Percentiles rank a stretch among this genome's conserved stretches.
These are phyloP conservation scores for Prorops nasuta DNA, from an alignment of 1,140 invertebrate species.

Conservation along the genomic window DNA sequence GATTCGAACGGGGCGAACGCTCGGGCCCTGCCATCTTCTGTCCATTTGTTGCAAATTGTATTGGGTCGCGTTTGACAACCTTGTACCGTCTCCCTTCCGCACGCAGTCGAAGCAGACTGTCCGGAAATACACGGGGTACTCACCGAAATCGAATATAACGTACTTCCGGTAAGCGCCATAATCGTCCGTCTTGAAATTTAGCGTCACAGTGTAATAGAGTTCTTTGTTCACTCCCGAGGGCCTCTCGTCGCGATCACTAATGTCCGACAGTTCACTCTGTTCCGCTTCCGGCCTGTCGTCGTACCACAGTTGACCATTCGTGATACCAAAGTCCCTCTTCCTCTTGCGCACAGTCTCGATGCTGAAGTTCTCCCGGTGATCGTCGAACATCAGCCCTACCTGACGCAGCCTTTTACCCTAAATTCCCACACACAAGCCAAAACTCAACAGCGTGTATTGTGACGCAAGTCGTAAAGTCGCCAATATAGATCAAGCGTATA, in stretches of 20 bases:
- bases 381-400: slow-evolving; percentile 71
- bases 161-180: slow-evolving; percentile 82
- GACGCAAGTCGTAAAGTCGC: no score
- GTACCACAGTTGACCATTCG: slow-evolving; percentile 62
- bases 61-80: slow-evolving; percentile 67
- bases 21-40: no score
- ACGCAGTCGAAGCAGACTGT: slow-evolving; percentile 78
- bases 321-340: slow-evolving; percentile 13
- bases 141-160: slow-evolving; percentile 76
- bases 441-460: no score
- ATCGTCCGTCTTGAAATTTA: no score
- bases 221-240: no score
- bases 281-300: background rate
- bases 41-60: slow-evolving; percentile 50
- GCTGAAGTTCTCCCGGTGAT: slow-evolving; percentile 70
- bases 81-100: slow-evolving; percentile 66
- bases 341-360: slow-evolving; percentile 57
- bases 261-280: slow-evolving; percentile 29
- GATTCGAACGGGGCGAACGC: slow-evolving; percentile 65
- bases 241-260: no score
- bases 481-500: no score
- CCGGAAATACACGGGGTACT: slow-evolving; percentile 68
- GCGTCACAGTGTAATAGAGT: no score
- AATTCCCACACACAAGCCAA: no score
- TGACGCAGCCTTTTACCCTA: slow-evolving; percentile 55